Evolutionary conservation across 92 coral and sea anemone species (phyloP).

Genomic region (Palythoa grandis): DNA sequence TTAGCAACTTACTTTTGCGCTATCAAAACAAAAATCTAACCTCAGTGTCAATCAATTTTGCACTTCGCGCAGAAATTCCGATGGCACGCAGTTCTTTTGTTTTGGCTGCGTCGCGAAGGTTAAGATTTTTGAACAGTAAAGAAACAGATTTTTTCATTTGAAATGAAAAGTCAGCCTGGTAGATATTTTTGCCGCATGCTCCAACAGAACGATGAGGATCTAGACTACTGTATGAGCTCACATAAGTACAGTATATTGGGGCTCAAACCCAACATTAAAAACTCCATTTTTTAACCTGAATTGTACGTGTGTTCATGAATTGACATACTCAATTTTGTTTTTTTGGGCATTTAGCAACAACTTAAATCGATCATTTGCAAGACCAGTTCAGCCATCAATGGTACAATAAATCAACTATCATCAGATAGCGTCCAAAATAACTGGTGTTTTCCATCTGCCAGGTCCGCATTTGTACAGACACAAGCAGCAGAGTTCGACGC

Average conservation of each 20-base stretch:
- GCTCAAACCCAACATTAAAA: slow-evolving; percentile 12
- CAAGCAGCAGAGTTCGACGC: slow-evolving; percentile 15
- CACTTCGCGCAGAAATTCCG: slow-evolving; percentile 27
- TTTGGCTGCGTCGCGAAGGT: slow-evolving; percentile 24
- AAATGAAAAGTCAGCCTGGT: slow-evolving; percentile 3
- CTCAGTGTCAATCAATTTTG: slow-evolving; percentile 34
- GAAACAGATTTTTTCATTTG: slow-evolving; percentile 16
- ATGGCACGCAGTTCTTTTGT: slow-evolving; percentile 5
- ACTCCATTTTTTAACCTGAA: slow-evolving; percentile 4
- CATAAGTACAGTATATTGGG: slow-evolving; percentile 10
- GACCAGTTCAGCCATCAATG: slow-evolving; percentile 18
- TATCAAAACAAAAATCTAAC: slow-evolving; percentile 31
- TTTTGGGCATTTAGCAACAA: slow-evolving; percentile 24
- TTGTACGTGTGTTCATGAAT: not conserved
- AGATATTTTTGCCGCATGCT: slow-evolving; percentile 27
- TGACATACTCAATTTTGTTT: slow-evolving; percentile 10
- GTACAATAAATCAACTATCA: too few species aligned
- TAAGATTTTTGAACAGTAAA: slow-evolving; percentile 3
- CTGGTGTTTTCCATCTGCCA: slow-evolving; percentile 4
- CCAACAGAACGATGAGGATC: slow-evolving; percentile 26
- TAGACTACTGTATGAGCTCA: slow-evolving; percentile 28
- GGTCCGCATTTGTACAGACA: slow-evolving; percentile 7
- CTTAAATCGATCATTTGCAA: slow-evolving; percentile 18
- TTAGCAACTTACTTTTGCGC: slow-evolving; percentile 7
- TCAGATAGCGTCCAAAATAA: not conserved